Evolutionary conservation across 2,113 vertebrate genomes (phyloP), one percentile per base, ranked within the genome.

Genomic region (Cacatua alba): DNA sequence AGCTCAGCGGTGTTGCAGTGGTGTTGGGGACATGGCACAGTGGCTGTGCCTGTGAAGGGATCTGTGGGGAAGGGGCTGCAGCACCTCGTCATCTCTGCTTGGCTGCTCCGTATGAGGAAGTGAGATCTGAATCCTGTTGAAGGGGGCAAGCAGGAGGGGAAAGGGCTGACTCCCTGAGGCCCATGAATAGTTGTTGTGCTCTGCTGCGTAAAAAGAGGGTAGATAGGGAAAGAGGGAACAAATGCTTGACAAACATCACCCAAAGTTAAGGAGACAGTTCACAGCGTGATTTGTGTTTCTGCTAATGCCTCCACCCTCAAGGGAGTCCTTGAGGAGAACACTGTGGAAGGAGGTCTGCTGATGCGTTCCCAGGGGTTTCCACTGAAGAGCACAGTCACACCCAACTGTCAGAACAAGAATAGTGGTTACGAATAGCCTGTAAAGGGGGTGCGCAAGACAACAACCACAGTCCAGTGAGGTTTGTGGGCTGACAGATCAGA

Each of bases 11-110:
- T 8, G 14, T 5, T 29, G 65, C 1, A 1, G 39, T 15, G 39
- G 15, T 2, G 0, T 4, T 7, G 39, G 3, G 21, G 24, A 55
- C 0, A 1, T 23, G 49, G 17, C 33, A 23, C 17, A 12, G 7
- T 0, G 1, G 31, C 31, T 2, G 1, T 12, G 48, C 10, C 51
- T 29, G 46, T 21, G 46, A 8, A 10, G 21, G 10, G 43, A 7
- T 46, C 49, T 63, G 37, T 9, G 17, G 48, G 37, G 64, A 65
- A 39, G 16, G 48, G 15, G 17, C 2, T 3, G 3, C 31, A 29
- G 41, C 1, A 1, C 11, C 44, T 43, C 6, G 3, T 43, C 1
- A 0, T 28, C 81, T n/a, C 6, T 0, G 0, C 59, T 37, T 39
- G 51, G 11, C 44, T 81, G 16, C 29, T 49, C 7, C 8, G 20